Conservation (phyloP, 2,113 vertebrate species). For the Alligator sinensis region DNA sequence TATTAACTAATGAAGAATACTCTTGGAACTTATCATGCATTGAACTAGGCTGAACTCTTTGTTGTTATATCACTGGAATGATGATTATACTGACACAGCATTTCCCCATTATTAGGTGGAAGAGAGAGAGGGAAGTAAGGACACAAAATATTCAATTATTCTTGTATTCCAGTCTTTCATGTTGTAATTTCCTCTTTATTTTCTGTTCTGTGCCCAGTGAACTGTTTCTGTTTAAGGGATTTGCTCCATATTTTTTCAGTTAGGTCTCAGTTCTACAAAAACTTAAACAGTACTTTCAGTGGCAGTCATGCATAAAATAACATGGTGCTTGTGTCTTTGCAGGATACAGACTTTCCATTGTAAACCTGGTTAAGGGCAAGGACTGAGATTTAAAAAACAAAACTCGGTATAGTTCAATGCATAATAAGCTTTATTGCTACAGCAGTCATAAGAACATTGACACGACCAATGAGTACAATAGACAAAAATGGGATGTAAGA, state of each 20-base stretch:
- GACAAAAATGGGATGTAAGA: not conserved
- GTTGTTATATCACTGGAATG: not conserved
- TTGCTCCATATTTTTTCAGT: not conserved
- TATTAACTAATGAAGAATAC: not conserved
- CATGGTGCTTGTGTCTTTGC: not conserved
- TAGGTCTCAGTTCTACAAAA: not conserved
- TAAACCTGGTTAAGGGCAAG: not conserved
- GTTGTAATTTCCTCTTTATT: not conserved
- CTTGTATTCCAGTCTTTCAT: not conserved
- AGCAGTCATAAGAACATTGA: not conserved
- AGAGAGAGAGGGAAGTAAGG: not conserved
- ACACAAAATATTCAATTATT: not conserved
- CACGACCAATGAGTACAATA: not conserved
- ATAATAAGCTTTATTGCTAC: not conserved
- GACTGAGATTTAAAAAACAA: not conserved
- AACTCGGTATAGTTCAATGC: not conserved
- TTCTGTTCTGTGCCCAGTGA: too few relatives aligned
- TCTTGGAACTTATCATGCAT: rapidly evolving
- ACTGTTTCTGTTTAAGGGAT: not conserved
- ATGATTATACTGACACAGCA: not conserved
- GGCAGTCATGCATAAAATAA: not conserved
- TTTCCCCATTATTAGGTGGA: not conserved
- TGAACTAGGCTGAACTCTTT: not conserved
- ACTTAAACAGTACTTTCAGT: not conserved
- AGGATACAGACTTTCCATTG: not conserved